Conservation (phyloP, 2,113 vertebrate species). For the Nematolebias whitei region DNA sequence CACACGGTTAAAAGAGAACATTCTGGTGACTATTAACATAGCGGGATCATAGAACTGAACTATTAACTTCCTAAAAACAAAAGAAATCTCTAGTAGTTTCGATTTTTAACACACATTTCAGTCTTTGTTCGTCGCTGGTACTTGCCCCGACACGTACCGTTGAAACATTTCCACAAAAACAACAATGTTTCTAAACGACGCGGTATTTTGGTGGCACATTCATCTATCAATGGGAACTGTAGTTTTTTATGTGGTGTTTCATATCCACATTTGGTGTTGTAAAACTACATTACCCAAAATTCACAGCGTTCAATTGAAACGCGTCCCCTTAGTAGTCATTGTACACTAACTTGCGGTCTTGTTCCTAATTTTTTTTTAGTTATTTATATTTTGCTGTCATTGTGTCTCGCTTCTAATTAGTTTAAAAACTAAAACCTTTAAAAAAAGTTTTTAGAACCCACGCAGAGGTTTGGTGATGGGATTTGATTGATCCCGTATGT, state of each 20-base stretch:
- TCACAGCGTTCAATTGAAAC: conserved; percentile 14
- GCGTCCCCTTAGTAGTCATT: background rate
- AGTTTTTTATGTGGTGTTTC: conserved; percentile 13
- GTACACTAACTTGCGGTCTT: too few species aligned
- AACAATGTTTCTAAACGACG: conserved; percentile 42
- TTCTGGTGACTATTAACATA: conserved; percentile 50
- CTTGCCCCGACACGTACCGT: conserved; percentile 47
- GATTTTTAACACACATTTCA: background rate
- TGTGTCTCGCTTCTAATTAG: rapidly evolving
- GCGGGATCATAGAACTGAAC: background rate
- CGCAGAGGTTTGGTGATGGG: rapidly evolving
- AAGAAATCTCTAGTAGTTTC: background rate
- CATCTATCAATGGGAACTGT: conserved; percentile 39
- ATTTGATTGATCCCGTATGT: conserved; percentile 10
- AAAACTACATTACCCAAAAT: conserved; percentile 65
- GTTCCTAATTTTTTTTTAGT: background rate
- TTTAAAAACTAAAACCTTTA: background rate
- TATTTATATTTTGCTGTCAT: background rate
- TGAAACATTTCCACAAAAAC: background rate
- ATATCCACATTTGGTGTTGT: rapidly evolving
- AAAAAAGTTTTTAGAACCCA: background rate
- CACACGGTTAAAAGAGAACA: conserved; percentile 46
- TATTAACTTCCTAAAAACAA: background rate
- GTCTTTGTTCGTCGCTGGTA: background rate
- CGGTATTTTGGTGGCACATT: conserved; percentile 20